Evolutionary conservation across 2,888 invertebrate species (phyloP).

Genomic region (Pseudococcus longispinus): DNA sequence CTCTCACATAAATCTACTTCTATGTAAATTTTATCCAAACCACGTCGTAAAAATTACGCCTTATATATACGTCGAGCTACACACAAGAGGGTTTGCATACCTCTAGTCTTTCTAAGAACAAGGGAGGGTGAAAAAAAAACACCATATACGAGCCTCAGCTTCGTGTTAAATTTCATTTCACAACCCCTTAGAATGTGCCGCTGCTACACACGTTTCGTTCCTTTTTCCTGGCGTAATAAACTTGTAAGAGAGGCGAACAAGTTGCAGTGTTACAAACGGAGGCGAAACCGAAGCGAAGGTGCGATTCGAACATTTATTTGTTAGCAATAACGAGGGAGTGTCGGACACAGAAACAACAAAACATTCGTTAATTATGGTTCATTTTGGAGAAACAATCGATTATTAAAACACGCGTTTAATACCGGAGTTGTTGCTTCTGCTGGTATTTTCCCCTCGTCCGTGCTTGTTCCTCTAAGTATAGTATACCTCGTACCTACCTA

Average conservation of each 20-base stretch:
- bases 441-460: background rate
- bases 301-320: conserved; percentile 39
- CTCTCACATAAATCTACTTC: conserved; percentile 2
- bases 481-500: background rate
- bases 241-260: conserved; percentile 8
- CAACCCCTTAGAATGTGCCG: conserved; percentile 14
- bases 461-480: background rate
- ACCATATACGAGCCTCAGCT: background rate
- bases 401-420: conserved; percentile 40
- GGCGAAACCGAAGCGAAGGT: background rate
- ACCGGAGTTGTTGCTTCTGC: background rate
- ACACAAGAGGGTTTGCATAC: background rate
- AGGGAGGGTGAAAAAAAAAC: background rate
- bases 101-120: background rate
- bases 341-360: conserved; percentile 35
- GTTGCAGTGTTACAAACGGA: background rate
- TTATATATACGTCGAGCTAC: background rate
- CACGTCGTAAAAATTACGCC: conserved; percentile 7
- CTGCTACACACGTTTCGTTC: background rate
- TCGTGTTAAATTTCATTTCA: conserved; percentile 7
- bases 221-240: conserved; percentile 12
- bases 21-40: conserved; percentile 28
- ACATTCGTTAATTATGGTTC: conserved; percentile 42
- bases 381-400: conserved; percentile 45
- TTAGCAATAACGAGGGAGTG: conserved; percentile 39